phyloP scores from a whole-genome alignment of 2,797 vertebrate species.

The Cryptoblepharus egeriae region DNA sequence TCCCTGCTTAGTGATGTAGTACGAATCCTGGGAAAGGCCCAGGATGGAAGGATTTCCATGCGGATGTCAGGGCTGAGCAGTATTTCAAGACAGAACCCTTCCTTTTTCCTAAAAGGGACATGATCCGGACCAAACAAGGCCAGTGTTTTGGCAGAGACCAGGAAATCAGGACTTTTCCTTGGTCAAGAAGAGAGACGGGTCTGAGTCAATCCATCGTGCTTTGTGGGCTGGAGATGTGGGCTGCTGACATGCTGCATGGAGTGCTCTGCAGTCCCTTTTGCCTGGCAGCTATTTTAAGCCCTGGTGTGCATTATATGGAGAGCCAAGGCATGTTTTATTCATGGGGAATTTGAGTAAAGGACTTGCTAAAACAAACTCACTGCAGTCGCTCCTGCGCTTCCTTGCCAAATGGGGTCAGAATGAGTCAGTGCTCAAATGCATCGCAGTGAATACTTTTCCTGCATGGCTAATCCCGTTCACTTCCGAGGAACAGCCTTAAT shows the following conservation, averaged over 20 bases:
- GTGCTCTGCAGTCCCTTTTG: not conserved
- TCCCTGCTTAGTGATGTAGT: no score
- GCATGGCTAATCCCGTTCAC: not conserved
- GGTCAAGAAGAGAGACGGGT: not conserved
- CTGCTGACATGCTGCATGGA: not conserved
- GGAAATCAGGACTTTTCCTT: not conserved
- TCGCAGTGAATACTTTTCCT: not conserved
- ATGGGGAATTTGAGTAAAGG: not conserved
- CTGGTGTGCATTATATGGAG: not conserved
- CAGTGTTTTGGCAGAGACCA: not conserved
- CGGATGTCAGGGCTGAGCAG: no score
- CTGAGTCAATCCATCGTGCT: no score
- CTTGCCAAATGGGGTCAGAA: not conserved
- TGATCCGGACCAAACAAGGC: not conserved
- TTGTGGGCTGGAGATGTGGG: not conserved
- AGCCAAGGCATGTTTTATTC: conserved; percentile 39
- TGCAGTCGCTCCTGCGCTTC: not conserved
- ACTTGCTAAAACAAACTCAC: conserved; percentile 9
- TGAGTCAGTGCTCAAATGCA: not conserved
- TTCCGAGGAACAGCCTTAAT: not conserved
- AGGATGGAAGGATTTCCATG: no score
- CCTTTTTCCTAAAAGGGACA: not conserved
- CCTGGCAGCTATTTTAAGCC: conserved; percentile 29
- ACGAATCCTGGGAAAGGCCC: no score
- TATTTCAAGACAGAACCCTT: no score